Evolutionary conservation across 1,140 invertebrate genomes (phyloP).

Genomic region (Asbolus verrucosus): DNA sequence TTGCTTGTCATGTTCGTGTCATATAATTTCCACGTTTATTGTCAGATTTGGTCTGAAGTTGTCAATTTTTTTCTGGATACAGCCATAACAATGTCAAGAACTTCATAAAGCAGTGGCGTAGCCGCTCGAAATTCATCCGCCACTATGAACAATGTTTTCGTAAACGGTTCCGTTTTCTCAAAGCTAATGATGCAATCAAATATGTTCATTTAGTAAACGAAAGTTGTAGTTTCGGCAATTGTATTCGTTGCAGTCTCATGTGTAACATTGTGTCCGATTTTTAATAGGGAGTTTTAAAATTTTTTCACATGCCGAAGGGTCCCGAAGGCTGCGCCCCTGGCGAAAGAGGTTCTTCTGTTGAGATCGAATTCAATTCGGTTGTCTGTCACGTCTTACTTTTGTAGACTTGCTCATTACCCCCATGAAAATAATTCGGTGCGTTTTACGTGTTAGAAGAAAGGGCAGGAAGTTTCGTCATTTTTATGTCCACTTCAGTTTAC

Average conservation of each 20-base stretch:
- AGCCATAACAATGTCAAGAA: not conserved
- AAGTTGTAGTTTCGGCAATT: no score
- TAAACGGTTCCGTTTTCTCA: no score
- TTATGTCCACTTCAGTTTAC: conserved; percentile 35
- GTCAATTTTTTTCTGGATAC: not conserved
- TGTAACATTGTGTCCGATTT: no score
- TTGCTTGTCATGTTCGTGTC: conserved; percentile 23
- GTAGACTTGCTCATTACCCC: conserved; percentile 42
- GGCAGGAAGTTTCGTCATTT: conserved; percentile 29
- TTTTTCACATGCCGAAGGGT: no score
- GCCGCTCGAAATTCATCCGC: no score
- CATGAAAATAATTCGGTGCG: conserved; percentile 36
- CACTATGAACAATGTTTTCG: no score
- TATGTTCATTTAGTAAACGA: no score
- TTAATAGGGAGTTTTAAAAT: no score
- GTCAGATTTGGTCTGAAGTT: not conserved
- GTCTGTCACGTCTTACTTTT: conserved; percentile 44
- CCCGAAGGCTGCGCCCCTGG: not conserved
- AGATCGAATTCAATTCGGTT: conserved; percentile 43
- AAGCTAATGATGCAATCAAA: no score
- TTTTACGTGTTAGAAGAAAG: conserved; percentile 42
- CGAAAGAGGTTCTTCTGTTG: not conserved
- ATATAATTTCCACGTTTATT: conserved; percentile 27
- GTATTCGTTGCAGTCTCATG: no score
- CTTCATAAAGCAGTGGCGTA: not conserved